These are phyloP conservation scores for Phoxinus phoxinus DNA, from an alignment of 2,113 vertebrate species.

Conservation along the genomic window DNA sequence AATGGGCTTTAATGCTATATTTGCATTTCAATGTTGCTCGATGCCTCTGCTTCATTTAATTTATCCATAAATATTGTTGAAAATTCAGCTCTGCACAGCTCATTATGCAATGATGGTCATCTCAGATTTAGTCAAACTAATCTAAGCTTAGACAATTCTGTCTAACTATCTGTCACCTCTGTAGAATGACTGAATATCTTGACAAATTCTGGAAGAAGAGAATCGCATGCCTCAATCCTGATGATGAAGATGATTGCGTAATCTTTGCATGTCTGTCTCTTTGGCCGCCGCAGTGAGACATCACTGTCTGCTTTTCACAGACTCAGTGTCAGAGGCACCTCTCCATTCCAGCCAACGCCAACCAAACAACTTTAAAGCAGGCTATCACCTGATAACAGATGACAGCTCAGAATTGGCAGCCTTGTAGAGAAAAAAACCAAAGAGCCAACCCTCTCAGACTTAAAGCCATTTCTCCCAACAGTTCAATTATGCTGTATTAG, in stretches of 20 bases:
- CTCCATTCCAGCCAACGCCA: slow-evolving; percentile 23
- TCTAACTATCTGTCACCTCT: neutral
- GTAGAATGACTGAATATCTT: neutral
- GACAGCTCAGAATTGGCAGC: slow-evolving; percentile 22
- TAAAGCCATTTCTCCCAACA: neutral
- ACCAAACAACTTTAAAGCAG: slow-evolving; percentile 38
- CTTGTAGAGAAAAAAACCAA: neutral
- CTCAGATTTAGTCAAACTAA: slow-evolving; percentile 4
- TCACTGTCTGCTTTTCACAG: slow-evolving; percentile 47
- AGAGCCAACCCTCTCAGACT: neutral
- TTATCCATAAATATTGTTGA: neutral
- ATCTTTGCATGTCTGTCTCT: slow-evolving; percentile 32
- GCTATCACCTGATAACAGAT: slow-evolving; percentile 37
- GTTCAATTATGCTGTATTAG: slow-evolving; percentile 17
- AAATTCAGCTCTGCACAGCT: neutral
- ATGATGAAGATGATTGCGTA: slow-evolving; percentile 23
- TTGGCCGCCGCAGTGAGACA: slow-evolving; percentile 33
- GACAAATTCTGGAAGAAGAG: slow-evolving; percentile 21
- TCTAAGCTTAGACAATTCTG: neutral
- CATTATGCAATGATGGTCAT: neutral
- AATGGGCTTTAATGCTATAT: neutral
- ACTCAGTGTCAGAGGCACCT: slow-evolving; percentile 41
- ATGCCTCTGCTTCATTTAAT: neutral
- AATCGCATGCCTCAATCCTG: slow-evolving; percentile 9
- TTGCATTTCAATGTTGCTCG: neutral